phyloP scores from a whole-genome alignment of 2,113 vertebrate species.

The Ciconia stormi region DNA sequence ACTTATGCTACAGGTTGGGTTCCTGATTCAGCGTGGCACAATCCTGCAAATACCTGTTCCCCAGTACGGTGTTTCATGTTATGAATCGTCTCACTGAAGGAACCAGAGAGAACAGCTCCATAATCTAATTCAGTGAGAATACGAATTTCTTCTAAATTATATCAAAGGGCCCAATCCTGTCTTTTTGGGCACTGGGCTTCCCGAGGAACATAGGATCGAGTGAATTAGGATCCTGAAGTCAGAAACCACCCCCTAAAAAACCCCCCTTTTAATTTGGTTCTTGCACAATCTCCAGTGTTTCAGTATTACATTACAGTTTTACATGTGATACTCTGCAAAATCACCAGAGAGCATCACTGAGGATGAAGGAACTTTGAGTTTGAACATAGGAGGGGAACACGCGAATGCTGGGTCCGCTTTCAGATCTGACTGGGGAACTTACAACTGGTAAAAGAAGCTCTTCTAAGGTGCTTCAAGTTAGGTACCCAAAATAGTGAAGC shows the following conservation, averaged over 20 bases:
- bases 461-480: not conserved
- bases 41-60: not conserved
- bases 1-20: not conserved
- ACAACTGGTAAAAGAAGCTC: not conserved
- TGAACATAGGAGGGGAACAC: not conserved
- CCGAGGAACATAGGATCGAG: not conserved
- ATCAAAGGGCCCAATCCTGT: not conserved
- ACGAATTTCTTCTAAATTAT: not conserved
- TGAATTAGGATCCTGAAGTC: not conserved
- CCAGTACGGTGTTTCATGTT: accelerated
- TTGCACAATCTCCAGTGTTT: not conserved
- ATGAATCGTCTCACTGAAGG: not conserved
- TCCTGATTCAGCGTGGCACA: not conserved
- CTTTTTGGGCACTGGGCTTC: not conserved
- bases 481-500: not conserved
- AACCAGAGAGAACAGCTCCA: not conserved
- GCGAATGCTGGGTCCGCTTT: not conserved
- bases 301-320: not conserved
- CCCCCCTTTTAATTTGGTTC: not conserved
- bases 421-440: not conserved
- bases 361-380: not conserved
- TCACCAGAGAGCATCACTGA: not conserved
- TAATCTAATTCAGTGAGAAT: not conserved
- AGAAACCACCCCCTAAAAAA: not conserved
- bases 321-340: not conserved